phyloP scores from a whole-genome alignment of 2,888 invertebrate genomes.

The Willowsia nigromaculata region DNA sequence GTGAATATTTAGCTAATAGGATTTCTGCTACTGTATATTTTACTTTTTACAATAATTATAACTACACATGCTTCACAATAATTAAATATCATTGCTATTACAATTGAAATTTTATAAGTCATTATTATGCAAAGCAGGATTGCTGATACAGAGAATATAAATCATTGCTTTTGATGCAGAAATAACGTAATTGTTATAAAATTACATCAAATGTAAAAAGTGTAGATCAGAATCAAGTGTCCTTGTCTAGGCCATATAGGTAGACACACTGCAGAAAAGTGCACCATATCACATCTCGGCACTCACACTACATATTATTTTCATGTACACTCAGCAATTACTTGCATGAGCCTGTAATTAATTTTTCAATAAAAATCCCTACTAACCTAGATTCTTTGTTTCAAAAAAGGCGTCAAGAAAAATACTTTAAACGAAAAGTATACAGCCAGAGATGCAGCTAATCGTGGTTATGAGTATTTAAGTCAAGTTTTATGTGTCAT shows the following conservation, averaged over 20 bases:
- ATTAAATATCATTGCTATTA: background rate
- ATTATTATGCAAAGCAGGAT: constrained; percentile 12
- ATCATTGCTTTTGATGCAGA: background rate
- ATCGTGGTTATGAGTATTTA: constrained; percentile 2
- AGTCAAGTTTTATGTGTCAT: constrained; percentile 44
- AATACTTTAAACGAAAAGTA: background rate
- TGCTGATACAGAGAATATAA: background rate
- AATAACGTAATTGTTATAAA: background rate
- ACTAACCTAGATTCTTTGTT: constrained; percentile 54
- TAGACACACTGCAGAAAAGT: background rate
- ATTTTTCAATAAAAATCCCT: constrained; percentile 48
- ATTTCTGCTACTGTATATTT: constrained; percentile 11
- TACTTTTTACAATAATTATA: background rate
- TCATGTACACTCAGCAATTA: constrained; percentile 30
- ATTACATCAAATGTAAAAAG: background rate
- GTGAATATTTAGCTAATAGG: no score
- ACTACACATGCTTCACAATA: background rate
- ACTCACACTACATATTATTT: background rate
- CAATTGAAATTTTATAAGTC: background rate
- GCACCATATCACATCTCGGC: background rate
- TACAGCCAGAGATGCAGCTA: background rate
- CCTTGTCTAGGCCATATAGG: background rate
- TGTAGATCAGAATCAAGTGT: background rate
- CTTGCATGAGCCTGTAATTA: constrained; percentile 60
- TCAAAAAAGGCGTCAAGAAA: constrained; percentile 25